Percentiles rank a stretch among this genome's conserved stretches.
These are phyloP conservation scores for Sialia sialis DNA, from an alignment of 2,113 vertebrate species.

Conservation along the genomic window DNA sequence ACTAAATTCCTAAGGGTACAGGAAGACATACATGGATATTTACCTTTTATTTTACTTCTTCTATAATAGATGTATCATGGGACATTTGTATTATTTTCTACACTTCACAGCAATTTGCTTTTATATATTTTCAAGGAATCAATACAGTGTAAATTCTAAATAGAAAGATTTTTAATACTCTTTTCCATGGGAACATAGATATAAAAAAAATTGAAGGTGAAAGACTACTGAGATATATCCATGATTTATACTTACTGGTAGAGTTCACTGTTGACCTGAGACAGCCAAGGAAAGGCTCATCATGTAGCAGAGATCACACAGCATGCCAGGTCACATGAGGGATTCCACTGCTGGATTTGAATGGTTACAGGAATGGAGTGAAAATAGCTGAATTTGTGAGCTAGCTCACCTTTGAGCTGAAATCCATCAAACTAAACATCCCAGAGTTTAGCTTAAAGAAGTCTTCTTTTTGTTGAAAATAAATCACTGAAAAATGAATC, in stretches of 20 bases:
- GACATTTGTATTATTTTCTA: slow-evolving; percentile 19
- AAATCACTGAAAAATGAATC: not conserved
- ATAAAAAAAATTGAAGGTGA: not conserved
- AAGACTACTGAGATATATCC: not conserved
- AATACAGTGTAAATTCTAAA: not conserved
- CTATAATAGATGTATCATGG: slow-evolving; percentile 21
- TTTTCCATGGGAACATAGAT: not conserved
- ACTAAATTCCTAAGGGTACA: slow-evolving; percentile 25
- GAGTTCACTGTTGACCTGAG: not conserved
- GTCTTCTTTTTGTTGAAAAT: not conserved
- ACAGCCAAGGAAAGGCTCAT: not conserved
- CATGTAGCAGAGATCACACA: not conserved
- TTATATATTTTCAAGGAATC: slow-evolving; percentile 20
- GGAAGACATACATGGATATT: slow-evolving; percentile 32
- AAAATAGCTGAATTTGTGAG: not conserved
- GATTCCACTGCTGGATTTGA: not conserved
- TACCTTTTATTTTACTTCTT: slow-evolving; percentile 45
- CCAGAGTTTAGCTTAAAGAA: not conserved
- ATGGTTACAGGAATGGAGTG: not conserved
- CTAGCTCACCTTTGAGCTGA: not conserved
- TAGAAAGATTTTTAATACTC: not conserved
- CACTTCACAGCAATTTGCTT: not conserved
- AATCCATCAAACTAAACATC: not conserved
- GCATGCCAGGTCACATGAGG: not conserved
- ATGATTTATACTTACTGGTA: not conserved